Evolutionary conservation across 30 jellyfish, hydroid and myxozoan genomes (phyloP).

Genomic region (Cassiopea xamachana): DNA sequence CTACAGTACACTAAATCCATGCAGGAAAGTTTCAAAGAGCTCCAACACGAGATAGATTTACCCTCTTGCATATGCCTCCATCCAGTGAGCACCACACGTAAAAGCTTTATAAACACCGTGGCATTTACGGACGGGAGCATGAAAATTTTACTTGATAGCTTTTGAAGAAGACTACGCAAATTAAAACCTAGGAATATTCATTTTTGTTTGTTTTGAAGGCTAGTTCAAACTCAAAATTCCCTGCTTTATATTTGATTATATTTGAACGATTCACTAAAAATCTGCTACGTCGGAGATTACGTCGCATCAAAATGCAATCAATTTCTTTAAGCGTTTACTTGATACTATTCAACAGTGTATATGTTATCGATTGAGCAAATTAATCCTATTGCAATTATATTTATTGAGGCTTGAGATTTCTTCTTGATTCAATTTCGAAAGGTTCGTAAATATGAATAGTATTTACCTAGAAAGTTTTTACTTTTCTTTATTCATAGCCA

Average conservation of each 20-base stretch:
- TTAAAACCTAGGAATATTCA: too few species aligned
- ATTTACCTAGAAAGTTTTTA: background rate
- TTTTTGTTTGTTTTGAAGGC: too few species aligned
- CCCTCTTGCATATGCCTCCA: too few species aligned
- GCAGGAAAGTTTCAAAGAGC: too few species aligned
- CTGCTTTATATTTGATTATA: background rate
- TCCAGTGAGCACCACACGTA: too few species aligned
- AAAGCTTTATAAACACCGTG: too few species aligned
- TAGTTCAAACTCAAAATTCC: too few species aligned
- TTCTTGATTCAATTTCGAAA: background rate
- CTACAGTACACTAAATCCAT: too few species aligned
- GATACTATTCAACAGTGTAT: background rate
- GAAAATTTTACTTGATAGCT: too few species aligned
- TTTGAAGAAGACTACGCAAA: too few species aligned
- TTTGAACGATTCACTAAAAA: background rate
- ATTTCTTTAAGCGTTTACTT: background rate
- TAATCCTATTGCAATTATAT: conserved; percentile 11
- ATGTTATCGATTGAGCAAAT: background rate
- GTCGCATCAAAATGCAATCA: background rate
- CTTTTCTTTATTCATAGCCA: background rate
- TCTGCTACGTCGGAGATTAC: background rate
- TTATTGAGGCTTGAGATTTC: background rate
- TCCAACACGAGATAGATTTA: too few species aligned
- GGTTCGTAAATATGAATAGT: background rate
- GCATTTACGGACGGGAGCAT: too few species aligned